Evolutionary conservation across 2,113 vertebrate species (phyloP).

Genomic region (Mohoua ochrocephala): DNA sequence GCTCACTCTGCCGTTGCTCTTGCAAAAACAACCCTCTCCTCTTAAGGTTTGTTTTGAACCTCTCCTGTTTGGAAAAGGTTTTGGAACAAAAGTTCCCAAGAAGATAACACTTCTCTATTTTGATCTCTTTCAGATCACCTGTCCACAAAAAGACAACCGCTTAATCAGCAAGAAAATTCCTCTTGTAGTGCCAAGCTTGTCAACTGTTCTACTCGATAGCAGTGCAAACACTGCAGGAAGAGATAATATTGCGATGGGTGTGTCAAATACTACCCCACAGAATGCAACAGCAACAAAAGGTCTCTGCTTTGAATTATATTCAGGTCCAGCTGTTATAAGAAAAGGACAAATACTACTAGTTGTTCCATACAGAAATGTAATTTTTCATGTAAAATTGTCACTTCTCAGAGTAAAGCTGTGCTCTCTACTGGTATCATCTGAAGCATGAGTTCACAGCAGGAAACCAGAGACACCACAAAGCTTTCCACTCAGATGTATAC

Average conservation of each 20-base stretch:
- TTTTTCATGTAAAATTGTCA: not conserved
- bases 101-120: not conserved
- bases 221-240: not conserved
- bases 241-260: not conserved
- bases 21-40: not conserved
- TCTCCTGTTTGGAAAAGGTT: not conserved
- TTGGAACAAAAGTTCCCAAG: not conserved
- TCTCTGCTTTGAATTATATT: not conserved
- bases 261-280: not conserved
- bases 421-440: not conserved
- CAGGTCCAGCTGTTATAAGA: not conserved
- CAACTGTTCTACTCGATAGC: not conserved
- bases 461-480: not conserved
- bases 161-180: constrained; percentile 30
- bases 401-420: not conserved
- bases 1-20: not conserved
- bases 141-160: not conserved
- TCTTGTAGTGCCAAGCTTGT: not conserved
- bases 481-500: not conserved
- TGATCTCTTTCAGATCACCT: constrained; percentile 3
- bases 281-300: not conserved
- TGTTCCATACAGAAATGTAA: not conserved
- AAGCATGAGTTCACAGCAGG: not conserved
- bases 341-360: not conserved
- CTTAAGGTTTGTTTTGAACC: not conserved